Conservation (phyloP, 2,888 invertebrate species). For the Chloroclysta siterata region DNA sequence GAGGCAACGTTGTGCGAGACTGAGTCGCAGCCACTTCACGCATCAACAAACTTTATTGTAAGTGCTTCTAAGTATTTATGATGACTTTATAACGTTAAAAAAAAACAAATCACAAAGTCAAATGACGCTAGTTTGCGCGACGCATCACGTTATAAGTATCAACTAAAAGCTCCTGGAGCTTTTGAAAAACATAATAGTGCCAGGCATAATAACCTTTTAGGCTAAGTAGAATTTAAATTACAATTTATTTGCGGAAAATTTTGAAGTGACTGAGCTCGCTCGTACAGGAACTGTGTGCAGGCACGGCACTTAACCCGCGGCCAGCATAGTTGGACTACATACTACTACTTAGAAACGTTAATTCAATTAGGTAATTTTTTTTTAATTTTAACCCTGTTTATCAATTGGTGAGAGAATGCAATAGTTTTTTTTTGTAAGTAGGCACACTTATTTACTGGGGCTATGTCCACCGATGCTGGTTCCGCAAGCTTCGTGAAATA, state of each 20-base stretch:
- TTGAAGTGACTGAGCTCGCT: conserved; percentile 48
- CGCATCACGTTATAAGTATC: not conserved
- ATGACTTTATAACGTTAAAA: too few species aligned
- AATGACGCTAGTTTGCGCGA: not conserved
- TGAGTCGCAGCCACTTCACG: conserved; percentile 50
- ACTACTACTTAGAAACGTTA: not conserved
- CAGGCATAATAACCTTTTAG: not conserved
- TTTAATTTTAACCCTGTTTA: too few species aligned
- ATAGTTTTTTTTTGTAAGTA: too few species aligned
- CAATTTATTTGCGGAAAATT: not conserved
- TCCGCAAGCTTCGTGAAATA: conserved; percentile 34
- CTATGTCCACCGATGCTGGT: conserved; percentile 17
- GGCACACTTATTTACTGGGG: too few species aligned
- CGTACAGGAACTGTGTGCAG: conserved; percentile 45
- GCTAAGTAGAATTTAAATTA: not conserved
- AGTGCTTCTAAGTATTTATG: too few species aligned
- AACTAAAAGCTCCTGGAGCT: not conserved
- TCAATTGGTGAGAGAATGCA: too few species aligned
- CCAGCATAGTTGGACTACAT: conserved; percentile 26
- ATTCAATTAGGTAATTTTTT: too few species aligned
- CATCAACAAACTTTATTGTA: too few species aligned
- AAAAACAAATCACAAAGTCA: too few species aligned
- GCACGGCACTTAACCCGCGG: conserved; percentile 7
- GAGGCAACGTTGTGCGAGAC: conserved; percentile 80
- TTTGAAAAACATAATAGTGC: not conserved